A percentile compares a stretch with the other conserved stretches of the same genome.
Conservation (phyloP, 2,113 vertebrate species). For the Oncorhynchus keta region DNA sequence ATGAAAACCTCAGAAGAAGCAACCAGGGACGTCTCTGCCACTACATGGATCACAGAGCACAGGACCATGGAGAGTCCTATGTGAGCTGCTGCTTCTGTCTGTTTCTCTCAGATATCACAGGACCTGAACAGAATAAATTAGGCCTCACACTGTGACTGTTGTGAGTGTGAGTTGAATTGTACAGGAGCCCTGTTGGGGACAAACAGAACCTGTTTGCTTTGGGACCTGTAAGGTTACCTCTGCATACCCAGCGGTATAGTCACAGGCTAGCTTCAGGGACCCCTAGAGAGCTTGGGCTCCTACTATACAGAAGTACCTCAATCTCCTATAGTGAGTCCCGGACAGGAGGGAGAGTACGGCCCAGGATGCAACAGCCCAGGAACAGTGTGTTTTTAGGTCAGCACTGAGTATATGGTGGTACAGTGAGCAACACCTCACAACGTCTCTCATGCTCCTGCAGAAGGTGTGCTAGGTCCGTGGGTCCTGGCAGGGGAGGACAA, state of each 20-base stretch:
- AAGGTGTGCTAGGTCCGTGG: constrained; percentile 11
- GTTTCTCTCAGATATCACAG: neutral
- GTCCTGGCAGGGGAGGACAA: neutral
- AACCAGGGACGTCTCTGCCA: constrained; percentile 31
- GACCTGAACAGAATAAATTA: neutral
- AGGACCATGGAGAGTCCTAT: constrained; percentile 13
- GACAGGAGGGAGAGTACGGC: neutral
- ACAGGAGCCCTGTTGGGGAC: constrained; percentile 10
- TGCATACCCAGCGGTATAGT: too few species aligned
- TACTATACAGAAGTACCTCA: neutral
- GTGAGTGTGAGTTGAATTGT: neutral
- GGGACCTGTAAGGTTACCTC: too few species aligned
- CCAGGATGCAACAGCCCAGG: neutral
- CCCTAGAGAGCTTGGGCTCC: too few species aligned
- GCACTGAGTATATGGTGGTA: constrained; percentile 14
- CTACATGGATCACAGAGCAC: constrained; percentile 30
- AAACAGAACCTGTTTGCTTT: constrained; percentile 18
- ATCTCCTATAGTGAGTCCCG: too few species aligned
- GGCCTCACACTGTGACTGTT: neutral
- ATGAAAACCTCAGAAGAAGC: constrained; percentile 24
- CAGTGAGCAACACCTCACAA: neutral
- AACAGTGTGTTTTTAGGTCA: constrained; percentile 33
- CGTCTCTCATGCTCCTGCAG: neutral
- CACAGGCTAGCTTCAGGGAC: too few species aligned
- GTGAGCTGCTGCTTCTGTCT: neutral